Base-by-base conservation (phyloP, 1,140 invertebrate species). In the Condylostylus longicornis region DNA sequence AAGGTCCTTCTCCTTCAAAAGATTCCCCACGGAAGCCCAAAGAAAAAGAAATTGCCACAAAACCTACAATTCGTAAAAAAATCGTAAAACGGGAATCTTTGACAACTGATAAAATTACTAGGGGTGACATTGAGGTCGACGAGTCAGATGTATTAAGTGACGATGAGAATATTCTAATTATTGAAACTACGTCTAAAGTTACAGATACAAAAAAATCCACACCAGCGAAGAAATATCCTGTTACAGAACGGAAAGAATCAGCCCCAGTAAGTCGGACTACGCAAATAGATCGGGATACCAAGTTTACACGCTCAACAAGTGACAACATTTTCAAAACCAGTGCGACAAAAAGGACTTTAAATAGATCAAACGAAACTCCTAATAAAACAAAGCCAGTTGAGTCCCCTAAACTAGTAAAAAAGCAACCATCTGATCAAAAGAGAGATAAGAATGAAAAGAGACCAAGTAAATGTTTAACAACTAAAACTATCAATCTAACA, bases 291-390 rank as follows among this genome's bases (percentile, higher is more conserved):
- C 50, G 53, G 21, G 64, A 70, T 29, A 38, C 44, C 14, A 71
- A 68, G 53, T 60, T 70, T 4, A 65, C 55, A 9, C 55, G 69
- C 14, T 68, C 69, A 7, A 51, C 61, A n/a, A 72, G 69, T 45
- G 70, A 73, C 39, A 62, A 63, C 30, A 51, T 64, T 15, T 61
- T 70, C 15, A 71, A 67, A 54, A 51, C 61, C 18, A 38, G 48
- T 29, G 45, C 59, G 4, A 53, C 55, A 46, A 54, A 62, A 23
- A 64, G 65, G 61, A 46, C 63, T 63, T 34, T 64, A 65, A 54
- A 65, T 65, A 36, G 53, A 61, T 48, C 50, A 63, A 4, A 58
- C 44, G 54, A 33, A 50, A 48, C 10, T 23, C 60, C 38, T 21
- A 39, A 2, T 58, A 44, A 47, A 45, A 38, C 17, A 25, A 31